Evolutionary conservation across 92 coral and sea anemone genomes (phyloP), one percentile per base, ranked within the genome.

Genomic region (Ricordea florida): DNA sequence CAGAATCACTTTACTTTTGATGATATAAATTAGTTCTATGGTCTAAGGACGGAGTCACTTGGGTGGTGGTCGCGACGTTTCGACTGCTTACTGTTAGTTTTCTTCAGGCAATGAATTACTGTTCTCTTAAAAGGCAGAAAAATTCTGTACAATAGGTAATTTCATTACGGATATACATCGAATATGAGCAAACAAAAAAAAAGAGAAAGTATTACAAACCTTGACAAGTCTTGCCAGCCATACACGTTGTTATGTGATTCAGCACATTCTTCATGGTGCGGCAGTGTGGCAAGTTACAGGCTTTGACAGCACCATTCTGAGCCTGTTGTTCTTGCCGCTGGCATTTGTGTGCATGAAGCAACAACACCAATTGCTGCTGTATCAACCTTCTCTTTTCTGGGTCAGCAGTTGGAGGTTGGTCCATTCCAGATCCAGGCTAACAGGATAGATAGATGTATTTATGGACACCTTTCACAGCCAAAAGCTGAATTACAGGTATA

Each of bases 321-420:
- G 97, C 94, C 50, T 92, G 92, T 52, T 96, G 99, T 60, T 96
- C 99, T 25, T 97, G 90, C 41, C 99, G 53, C 66, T 96, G 99
- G 56, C 99, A 96, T 56, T 96, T 96, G 59, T 96, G 97, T 23
- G 97, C 99, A 83, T 96, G 99, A 53, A 96, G 93, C 31, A 96
- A 72, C 20, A 96, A 78, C 15, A 96, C 99, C 27, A 96, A 81
- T 76, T 96, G 99, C 45, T 92, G 99, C 66, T 96, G 99, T 25
- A 96, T 96, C 45, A 96, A 79, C 53, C 99, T 69, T 59, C 99
- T 62, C 35, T 92, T 96, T 63, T 92, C 97, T 38, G 99, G 99
- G 72, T 96, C 99, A 33, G 99, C 99, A 11, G 99, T 96, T 35
- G 97, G 97, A 36, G 97, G 93, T 47, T 92, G 97, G 15, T 90